Evolutionary conservation across 2,888 invertebrate species (phyloP).

Genomic region (Drosophila putrida): DNA sequence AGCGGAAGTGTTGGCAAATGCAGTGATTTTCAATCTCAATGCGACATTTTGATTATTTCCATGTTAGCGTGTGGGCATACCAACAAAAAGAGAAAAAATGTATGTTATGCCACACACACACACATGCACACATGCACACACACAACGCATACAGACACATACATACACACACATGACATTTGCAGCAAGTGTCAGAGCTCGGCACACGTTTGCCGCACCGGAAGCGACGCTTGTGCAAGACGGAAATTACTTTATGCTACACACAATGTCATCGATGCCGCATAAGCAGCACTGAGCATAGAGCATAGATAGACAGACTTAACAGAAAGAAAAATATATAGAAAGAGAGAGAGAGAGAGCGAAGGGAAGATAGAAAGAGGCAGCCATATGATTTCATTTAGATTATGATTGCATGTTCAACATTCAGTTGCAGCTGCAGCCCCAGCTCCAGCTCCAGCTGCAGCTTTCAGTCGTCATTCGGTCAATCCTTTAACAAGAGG

Average conservation of each 20-base stretch:
- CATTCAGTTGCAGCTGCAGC: constrained; percentile 43
- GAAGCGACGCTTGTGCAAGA: constrained; percentile 81
- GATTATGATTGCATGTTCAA: constrained; percentile 54
- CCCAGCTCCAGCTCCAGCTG: constrained; percentile 8
- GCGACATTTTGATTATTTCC: constrained; percentile 81
- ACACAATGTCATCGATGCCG: constrained; percentile 83
- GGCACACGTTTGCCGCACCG: constrained; percentile 81
- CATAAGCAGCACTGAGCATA: constrained; percentile 69
- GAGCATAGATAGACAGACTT: constrained; percentile 40
- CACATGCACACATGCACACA: constrained; percentile 8
- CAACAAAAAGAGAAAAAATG: constrained; percentile 50
- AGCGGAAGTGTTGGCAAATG: constrained; percentile 81
- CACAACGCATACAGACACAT: constrained; percentile 28
- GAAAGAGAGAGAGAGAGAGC: background rate
- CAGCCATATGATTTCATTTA: constrained; percentile 41
- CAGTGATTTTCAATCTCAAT: constrained; percentile 81
- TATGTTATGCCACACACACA: constrained; percentile 57
- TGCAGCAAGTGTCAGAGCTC: constrained; percentile 78
- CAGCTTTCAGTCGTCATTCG: constrained; percentile 44
- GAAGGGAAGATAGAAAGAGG: background rate
- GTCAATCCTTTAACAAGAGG: constrained; percentile 34
- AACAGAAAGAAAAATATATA: background rate
- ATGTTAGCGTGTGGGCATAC: constrained; percentile 75
- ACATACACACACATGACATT: constrained; percentile 52
- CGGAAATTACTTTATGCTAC: constrained; percentile 83